Evolutionary conservation across 2,797 vertebrate genomes (phyloP), one percentile per base, ranked within the genome.

Genomic region (Alosa sapidissima): DNA sequence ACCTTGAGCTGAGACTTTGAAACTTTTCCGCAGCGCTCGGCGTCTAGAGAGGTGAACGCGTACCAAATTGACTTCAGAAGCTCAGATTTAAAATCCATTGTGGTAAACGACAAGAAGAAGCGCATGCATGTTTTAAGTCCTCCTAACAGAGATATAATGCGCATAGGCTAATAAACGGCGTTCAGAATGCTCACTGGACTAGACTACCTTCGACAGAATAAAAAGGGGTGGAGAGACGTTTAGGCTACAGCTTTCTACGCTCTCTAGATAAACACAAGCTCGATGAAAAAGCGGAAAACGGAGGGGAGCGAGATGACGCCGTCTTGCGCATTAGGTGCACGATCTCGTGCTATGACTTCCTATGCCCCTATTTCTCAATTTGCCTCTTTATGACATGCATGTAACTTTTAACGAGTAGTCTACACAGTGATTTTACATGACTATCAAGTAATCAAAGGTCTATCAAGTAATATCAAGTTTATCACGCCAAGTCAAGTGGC

Each of bases 1-100:
- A 97, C 98, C 97, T 99, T 99, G 1, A 99, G 93, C 92, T 99
- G 98, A 0, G 98, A 99, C 87, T 99, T 99, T 88, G 98, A 99
- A 78, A 99, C 98, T 91, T 99, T 99, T 21, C 97, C 98, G 87
- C 97, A 97, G 90, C 93, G 95, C 92, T 99, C 98, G 81, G 96
- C 94, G 91, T 99, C 97, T 89, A 99, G 95, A 4, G 98, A 97
- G 1, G 97, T 99, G 93, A 99, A 99, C 14, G 98, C 98, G 90
- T 98, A 98, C 98, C 98, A 99, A 93, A 99, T 97, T 84, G 97
- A 97, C 91, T 99, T 99, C 19, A 99, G 96, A 81, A 99, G 95
- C 88, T 99, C 97, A 72, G 98, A 95, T 92, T 96, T 97, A 86
- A 98, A 90, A 89, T 96, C 96, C 96, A 97, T 96, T 14, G 33